Percentiles rank a stretch among this genome's conserved stretches.
These are phyloP conservation scores for Poeciliopsis paucimaculata DNA, from an alignment of 2,797 vertebrate genomes.

Conservation along the genomic window DNA sequence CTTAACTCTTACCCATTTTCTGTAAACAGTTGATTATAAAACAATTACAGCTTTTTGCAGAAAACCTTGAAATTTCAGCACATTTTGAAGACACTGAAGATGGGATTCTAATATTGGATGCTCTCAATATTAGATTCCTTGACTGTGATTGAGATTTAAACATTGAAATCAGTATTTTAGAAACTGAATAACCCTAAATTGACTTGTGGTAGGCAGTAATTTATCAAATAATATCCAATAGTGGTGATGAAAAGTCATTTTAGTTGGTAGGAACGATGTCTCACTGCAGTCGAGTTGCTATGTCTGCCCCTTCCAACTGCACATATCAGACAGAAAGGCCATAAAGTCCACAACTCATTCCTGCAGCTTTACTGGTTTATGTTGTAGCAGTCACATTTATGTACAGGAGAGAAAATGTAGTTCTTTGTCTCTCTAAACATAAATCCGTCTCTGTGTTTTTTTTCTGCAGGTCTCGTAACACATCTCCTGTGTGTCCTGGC, in stretches of 20 bases:
- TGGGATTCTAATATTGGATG: not conserved
- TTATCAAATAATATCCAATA: not conserved
- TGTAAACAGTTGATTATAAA: not conserved
- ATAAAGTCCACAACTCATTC: not conserved
- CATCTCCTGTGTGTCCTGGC: constrained; percentile 84
- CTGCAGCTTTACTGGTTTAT: not conserved
- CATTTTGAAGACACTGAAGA: not conserved
- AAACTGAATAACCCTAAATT: not conserved
- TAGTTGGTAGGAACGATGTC: not conserved
- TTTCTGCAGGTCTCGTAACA: constrained; percentile 80
- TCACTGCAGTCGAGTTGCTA: not conserved
- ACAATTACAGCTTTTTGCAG: not conserved
- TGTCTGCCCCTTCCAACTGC: not conserved
- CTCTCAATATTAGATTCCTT: not conserved
- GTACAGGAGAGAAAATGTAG: not conserved
- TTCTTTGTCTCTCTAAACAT: not conserved
- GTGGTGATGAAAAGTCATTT: not conserved
- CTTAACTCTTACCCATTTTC: not conserved
- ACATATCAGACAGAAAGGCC: not conserved
- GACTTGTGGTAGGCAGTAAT: not conserved
- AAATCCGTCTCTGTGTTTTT: constrained; percentile 5
- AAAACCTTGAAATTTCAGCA: not conserved
- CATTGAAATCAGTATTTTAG: not conserved
- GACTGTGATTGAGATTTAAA: not conserved
- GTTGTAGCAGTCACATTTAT: not conserved